These are phyloP conservation scores for Tamandua tetradactyla DNA, from an alignment of 2,797 vertebrate species.

Conservation along the genomic window DNA sequence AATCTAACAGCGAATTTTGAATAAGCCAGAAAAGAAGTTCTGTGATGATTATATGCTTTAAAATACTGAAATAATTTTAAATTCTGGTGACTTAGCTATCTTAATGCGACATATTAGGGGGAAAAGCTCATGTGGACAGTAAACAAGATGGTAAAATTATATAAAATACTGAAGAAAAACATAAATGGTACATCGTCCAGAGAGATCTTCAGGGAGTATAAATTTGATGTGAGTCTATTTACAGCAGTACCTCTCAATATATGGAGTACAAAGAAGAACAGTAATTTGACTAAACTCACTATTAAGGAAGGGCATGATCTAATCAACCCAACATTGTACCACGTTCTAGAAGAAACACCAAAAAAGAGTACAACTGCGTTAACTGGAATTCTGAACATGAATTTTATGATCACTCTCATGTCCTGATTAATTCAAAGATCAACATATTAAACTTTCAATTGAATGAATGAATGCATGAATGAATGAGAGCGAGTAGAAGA, in stretches of 20 bases:
- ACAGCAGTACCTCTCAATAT: background rate
- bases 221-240: background rate
- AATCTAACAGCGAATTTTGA: constrained; percentile 59
- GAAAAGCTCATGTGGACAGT: background rate
- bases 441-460: background rate
- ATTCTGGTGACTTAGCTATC: background rate
- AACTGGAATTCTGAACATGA: background rate
- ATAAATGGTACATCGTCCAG: background rate
- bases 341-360: background rate
- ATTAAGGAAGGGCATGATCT: background rate
- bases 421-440: background rate
- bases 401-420: background rate
- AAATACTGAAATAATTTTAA: constrained; percentile 17
- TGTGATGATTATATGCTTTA: background rate
- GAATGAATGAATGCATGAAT: too few species aligned
- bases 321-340: background rate
- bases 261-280: background rate
- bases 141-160: constrained; percentile 10
- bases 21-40: background rate
- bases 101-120: background rate
- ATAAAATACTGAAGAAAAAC: background rate
- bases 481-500: background rate
- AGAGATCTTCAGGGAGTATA: background rate
- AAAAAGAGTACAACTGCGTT: background rate
- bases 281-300: background rate